Conservation (phyloP, 1,140 invertebrate species). For the Bombus fervidus region DNA sequence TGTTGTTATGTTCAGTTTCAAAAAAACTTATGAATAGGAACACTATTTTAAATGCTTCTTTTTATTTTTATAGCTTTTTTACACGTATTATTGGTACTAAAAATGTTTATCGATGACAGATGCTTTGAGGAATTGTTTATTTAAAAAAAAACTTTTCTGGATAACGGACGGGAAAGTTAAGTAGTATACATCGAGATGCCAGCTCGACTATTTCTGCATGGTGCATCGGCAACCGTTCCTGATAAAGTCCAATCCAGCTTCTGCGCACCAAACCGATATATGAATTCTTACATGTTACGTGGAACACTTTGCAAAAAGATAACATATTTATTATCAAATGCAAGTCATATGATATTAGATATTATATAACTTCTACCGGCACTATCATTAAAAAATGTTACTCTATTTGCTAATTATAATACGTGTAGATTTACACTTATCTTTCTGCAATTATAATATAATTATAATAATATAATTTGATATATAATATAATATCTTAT, state of each 20-base stretch:
- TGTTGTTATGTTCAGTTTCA: not conserved
- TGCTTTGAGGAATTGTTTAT: not conserved
- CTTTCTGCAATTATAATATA: not conserved
- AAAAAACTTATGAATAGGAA: not conserved
- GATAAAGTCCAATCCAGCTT: slow-evolving; percentile 69
- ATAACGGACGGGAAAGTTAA: slow-evolving; percentile 11
- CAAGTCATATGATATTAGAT: not conserved
- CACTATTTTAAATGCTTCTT: not conserved
- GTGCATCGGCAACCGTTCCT: slow-evolving; percentile 55
- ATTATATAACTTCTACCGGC: not conserved
- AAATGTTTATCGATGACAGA: not conserved
- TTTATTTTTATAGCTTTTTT: not conserved
- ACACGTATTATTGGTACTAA: not conserved
- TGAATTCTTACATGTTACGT: slow-evolving; percentile 39
- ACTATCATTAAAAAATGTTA: not conserved
- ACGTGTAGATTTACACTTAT: not conserved
- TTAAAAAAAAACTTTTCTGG: not conserved
- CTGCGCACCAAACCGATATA: slow-evolving; percentile 62
- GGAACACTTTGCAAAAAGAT: not conserved
- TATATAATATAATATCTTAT: no score
- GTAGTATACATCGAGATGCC: slow-evolving; percentile 42
- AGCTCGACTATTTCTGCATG: slow-evolving; percentile 69
- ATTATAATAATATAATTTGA: no score
- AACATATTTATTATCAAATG: not conserved
- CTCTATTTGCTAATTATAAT: not conserved